These are phyloP conservation scores for Donacobius atricapilla DNA, from an alignment of 2,113 vertebrate species.

Conservation along the genomic window DNA sequence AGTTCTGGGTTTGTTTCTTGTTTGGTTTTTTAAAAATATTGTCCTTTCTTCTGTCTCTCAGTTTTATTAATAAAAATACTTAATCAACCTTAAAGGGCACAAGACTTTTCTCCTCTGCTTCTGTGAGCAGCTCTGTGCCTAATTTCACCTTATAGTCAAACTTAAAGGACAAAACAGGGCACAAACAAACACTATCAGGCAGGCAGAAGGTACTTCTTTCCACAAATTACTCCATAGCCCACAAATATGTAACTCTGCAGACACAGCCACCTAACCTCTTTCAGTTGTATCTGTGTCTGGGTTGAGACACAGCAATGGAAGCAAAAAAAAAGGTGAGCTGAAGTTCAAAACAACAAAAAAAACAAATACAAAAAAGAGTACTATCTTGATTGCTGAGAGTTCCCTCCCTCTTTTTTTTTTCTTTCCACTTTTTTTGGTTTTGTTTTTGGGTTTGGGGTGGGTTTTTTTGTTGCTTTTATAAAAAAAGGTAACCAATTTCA, in stretches of 20 bases:
- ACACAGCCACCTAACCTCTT: not conserved
- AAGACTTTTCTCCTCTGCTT: not conserved
- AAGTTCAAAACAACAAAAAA: not conserved
- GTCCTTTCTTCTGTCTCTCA: not conserved
- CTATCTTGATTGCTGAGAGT: not conserved
- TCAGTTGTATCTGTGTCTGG: not conserved
- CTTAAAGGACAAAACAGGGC: fast-evolving
- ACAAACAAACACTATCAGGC: not conserved
- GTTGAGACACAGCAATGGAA: not conserved
- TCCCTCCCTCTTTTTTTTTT: not conserved
- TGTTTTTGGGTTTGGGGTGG: not conserved
- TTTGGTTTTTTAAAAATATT: fast-evolving
- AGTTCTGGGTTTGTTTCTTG: not conserved
- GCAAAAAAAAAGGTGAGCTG: not conserved
- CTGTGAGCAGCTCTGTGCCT: not conserved
- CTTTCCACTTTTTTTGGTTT: not conserved
- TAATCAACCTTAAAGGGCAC: not conserved
- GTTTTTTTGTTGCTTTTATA: too few relatives aligned
- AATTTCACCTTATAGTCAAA: not conserved
- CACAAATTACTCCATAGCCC: not conserved
- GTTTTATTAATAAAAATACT: not conserved
- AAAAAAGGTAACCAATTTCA: not conserved
- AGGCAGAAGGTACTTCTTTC: not conserved
- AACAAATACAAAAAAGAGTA: not conserved
- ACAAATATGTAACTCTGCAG: not conserved